Base-by-base conservation (phyloP, 2,113 vertebrate species). In the Oreamnos americanus region DNA sequence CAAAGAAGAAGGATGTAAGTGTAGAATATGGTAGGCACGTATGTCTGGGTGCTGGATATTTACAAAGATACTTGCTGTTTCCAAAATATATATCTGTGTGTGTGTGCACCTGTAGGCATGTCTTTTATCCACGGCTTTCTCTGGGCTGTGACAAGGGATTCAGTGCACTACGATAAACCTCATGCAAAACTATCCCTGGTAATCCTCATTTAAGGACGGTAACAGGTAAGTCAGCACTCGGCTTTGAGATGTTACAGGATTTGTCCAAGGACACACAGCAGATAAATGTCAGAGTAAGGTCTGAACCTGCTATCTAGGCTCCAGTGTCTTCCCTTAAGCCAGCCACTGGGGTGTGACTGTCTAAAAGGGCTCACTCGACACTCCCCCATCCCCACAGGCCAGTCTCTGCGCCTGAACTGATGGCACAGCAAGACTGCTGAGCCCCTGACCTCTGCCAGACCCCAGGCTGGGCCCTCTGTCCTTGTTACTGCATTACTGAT, bases 41-140 rank as follows among this genome's bases (percentile, higher is more conserved):
- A 15, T 0, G 2, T 33, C 64, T 23, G 19, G 85, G 57, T 64
- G 15, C 60, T 25, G 17, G 36, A 30, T 67, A 55, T 49, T 82
- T 39, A 57, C 5, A 15, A 55, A 30, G 79, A 84, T 4, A 33
- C 33, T 3, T 33, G 39, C 33, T 45, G n/a, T 26, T 90, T 90
- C 84, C 67, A 39, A 58, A 82, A 62, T 28, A 16, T 30, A 2
- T 14, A 1, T 14, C 16, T 17, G 25, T 36, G 4, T 12, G 53
- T 60, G 55, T 7, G 11, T 0, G 3, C 0, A 0, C 2, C 2
- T 4, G 5, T 13, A 12, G 10, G 13, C 7, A 14, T 17, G 45
- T 43, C 47, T 81, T 28, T 67, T 28, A n/a, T 17, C 1, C 19
- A 51, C 3, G 45, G 57, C 43, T 55, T 87, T n/a, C n/a, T 92